Base-by-base conservation (phyloP, 2,888 invertebrate species). In the Hirtodrosophila histrioides region DNA sequence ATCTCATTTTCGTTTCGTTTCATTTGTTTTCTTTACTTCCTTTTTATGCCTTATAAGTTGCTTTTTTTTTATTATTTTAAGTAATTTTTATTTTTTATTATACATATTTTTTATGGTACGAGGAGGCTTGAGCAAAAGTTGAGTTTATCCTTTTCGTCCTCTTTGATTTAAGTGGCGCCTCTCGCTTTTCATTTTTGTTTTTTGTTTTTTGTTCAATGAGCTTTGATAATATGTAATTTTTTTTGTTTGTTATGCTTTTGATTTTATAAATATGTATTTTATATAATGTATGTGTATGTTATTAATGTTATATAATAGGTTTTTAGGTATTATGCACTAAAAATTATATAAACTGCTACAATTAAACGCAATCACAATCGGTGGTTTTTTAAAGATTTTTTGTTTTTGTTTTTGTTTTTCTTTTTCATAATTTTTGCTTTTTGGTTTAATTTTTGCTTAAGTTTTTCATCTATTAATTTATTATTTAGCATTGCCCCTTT, bases 351-450 rank as follows among this genome's bases (percentile, higher is more conserved):
- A 87, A 84, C 85, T 78, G 78, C 87, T 84, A 84, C 78, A 79
- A 85, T 90, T 88, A 90, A 90, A 91, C 90, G 91, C 91, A 91
- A 91, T 91, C 91, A 91, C 90, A 91, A 90, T 91, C 91, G 91
- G 91, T 91, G 91, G 91, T 91, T 91, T 91, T 84, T 78, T 77
- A 67, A 73, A 75, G 72, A 27, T 80, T 72, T 75, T 73, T 75
- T 77, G 75, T 64, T 74, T 76, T 60, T 67, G 66, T 75, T 75
- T 69, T 71, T 55, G 50, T 64, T 64, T 64, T 62, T 43, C 69
- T 55, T 65, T 69, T 75, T 51, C 51, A 63, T 57, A 68, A 71
- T 69, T 86, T 75, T 73, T 61, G 55, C 61, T 81, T 82, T 75
- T 78, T 69, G 69, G 71, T 79, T 85, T 84, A 69, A 74, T 39